These are phyloP conservation scores for Syndactyla subalaris DNA, from an alignment of 2,797 vertebrate species.

Conservation along the genomic window DNA sequence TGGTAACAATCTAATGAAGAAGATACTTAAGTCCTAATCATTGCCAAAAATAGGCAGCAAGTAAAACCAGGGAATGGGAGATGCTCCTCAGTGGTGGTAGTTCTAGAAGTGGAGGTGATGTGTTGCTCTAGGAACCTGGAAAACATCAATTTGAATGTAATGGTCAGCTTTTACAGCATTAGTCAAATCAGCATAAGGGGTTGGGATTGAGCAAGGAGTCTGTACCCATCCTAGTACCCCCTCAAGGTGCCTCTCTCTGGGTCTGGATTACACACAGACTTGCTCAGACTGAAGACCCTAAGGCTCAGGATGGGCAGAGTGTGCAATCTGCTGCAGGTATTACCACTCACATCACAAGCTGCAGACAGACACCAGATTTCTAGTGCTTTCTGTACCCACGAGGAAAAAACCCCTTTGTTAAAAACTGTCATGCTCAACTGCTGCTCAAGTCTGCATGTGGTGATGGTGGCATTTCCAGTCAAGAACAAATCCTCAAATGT, in stretches of 20 bases:
- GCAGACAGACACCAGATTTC: background rate
- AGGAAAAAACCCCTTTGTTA: background rate
- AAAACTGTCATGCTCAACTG: background rate
- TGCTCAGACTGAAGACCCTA: background rate
- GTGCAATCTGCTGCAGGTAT: background rate
- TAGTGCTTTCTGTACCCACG: background rate
- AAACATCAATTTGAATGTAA: background rate
- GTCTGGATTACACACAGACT: fast-evolving
- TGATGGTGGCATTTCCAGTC: background rate
- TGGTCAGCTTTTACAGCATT: background rate
- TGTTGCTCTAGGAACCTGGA: background rate
- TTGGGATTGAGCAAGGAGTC: background rate
- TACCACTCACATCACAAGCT: background rate
- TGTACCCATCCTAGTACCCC: background rate
- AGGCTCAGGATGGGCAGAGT: background rate
- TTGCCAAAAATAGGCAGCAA: background rate
- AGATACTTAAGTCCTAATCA: background rate
- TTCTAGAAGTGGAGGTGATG: background rate
- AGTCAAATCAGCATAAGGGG: background rate
- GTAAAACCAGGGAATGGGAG: background rate
- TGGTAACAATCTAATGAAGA: background rate
- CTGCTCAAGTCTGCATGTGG: background rate
- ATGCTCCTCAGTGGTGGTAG: background rate
- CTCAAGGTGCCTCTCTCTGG: fast-evolving
- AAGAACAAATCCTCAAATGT: background rate